Base-by-base conservation (phyloP, 2,797 vertebrate species). In the Rhadinocentrus ornatus region DNA sequence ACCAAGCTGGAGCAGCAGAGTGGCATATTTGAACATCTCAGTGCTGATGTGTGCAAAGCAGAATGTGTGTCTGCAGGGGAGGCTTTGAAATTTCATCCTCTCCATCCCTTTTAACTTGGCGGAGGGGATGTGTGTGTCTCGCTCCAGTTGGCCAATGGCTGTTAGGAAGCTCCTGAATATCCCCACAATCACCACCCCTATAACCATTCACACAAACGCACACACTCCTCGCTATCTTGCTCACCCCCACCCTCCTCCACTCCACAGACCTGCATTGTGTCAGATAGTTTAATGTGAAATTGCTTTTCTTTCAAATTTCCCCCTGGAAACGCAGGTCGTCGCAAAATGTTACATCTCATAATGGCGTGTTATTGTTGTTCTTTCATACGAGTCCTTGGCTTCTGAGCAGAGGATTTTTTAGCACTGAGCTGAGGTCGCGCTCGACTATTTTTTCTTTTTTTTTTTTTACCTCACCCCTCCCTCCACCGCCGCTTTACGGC, bases 281-380 rank as follows among this genome's bases (percentile, higher is more conserved):
- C 88, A 86, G 88, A 88, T 86, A 91, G 87, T 89, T 88, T 90
- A 91, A 91, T 89, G 89, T 89, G 88, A 90, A 92, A 92, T 91
- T 91, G 88, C 89, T 90, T 90, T 92, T 90, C 90, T 91, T 92
- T 90, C 88, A 89, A 85, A 91, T 90, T 89, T 90, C 86, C 88
- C 89, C 73, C 76, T 79, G 89, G 90, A 89, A 89, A 80, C 81
- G 70, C 69, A 50, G 85, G 82, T 88, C 73, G 65, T 65, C 15
- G 68, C 75, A 71, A 82, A 88, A 83, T 71, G 88, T 83, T 84
- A 71, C 90, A 82, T 84, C 85, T 90, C 89, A 85, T 89, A 88
- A 89, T 81, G 86, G 81, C 20, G 59, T 76, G 82, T 86, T 87
- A 86, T 90, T 92, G 88, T 91, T 90, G 88, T 86, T 73, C 84